Evolutionary conservation across 2,888 invertebrate species (phyloP), one percentile per base, ranked within the genome.

Genomic region (Stenurella melanura): DNA sequence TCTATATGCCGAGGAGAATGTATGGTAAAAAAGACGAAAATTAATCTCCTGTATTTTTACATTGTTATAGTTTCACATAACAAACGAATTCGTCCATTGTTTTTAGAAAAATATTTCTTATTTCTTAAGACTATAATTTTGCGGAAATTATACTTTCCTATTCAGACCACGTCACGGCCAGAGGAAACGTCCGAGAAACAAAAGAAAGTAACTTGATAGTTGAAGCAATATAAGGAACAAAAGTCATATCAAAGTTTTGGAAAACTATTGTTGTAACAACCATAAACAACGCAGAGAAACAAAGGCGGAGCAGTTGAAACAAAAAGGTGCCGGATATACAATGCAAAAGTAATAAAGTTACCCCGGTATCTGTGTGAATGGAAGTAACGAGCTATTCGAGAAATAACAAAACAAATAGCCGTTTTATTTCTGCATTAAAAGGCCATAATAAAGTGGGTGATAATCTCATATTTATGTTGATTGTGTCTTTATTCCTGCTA

Each of bases 381-480:
- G 71, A 18, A 68, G 67, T 63, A 63, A 56, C 70, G 75, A 75
- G 70, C 70, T 70, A 67, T 76, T 70, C 77, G 74, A 68, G 76
- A 75, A 68, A 77, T 74, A 78, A 73, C 75, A 75, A 78, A 82
- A 80, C 79, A 82, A 83, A 83, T 81, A 77, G 81, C 78, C 80
- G 77, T 78, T 82, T 82, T 80, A 80, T 81, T 80, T 77, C 78
- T 74, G 73, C 77, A 76, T 80, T 82, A 83, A 84, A 81, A 75
- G 81, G 74, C 76, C 78, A 79, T 81, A 84, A 83, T 85, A 84
- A 84, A 84, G 80, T 79, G 84, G 84, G 80, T 77, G 83, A 83
- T 84, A 84, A 84, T 83, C 83, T 83, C 83, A 81, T 83, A 83
- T 84, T 85, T 84, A 83, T 83, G 85, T 83, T 84, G 85, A 85